Evolutionary conservation across 2,888 invertebrate species (phyloP).

Genomic region (Clepsis dumicolana): DNA sequence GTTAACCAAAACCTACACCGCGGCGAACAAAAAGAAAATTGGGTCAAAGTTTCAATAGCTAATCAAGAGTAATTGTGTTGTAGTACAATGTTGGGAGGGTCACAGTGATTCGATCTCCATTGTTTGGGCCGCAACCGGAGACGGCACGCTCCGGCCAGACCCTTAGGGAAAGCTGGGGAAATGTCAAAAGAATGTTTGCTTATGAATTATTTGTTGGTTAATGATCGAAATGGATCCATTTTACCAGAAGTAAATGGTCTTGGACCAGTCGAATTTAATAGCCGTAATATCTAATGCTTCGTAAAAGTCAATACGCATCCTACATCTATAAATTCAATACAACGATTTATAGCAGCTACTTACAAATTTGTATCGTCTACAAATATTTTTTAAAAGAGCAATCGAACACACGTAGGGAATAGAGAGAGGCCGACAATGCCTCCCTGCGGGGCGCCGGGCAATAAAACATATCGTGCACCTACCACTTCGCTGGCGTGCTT

Average conservation of each 20-base stretch:
- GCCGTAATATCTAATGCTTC: constrained; percentile 28
- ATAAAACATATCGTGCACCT: constrained; percentile 40
- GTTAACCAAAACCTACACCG: constrained; percentile 41
- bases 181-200: constrained; percentile 42
- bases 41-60: constrained; percentile 64
- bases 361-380: constrained; percentile 42
- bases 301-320: constrained; percentile 21
- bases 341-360: constrained; percentile 44
- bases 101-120: constrained; percentile 49
- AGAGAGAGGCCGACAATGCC: constrained; percentile 46
- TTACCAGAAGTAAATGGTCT: constrained; percentile 38
- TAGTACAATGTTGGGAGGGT: constrained; percentile 52
- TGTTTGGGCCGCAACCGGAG: constrained; percentile 60
- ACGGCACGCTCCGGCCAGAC: constrained; percentile 43
- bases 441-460: constrained; percentile 48
- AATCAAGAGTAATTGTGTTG: constrained; percentile 69
- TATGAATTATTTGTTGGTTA: constrained; percentile 43
- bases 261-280: not conserved
- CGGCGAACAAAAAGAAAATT: constrained; percentile 45
- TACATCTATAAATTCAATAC: constrained; percentile 26
- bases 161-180: constrained; percentile 44
- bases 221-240: constrained; percentile 40
- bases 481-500: constrained; percentile 30
- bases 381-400: constrained; percentile 45
- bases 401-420: constrained; percentile 45